These are phyloP conservation scores for Hemicentrotus pulcherrimus DNA, from an alignment of 35 echinoderm and acorn worm species.

Conservation along the genomic window DNA sequence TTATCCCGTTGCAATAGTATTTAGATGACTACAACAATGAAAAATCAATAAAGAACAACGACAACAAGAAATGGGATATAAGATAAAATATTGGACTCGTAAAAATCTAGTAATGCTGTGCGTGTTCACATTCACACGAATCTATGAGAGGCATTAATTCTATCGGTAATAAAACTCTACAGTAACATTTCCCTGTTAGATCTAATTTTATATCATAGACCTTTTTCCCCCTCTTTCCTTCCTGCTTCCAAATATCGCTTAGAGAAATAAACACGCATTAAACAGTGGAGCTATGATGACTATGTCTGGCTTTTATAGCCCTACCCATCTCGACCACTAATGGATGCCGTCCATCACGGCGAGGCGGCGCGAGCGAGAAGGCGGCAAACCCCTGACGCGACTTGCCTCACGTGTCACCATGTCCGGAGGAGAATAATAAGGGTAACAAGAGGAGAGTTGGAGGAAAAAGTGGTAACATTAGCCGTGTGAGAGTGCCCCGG, in stretches of 20 bases:
- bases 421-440: not conserved
- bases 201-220: not conserved
- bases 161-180: not conserved
- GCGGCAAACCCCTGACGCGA: not conserved
- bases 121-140: not conserved
- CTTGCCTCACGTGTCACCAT: not conserved
- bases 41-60: not conserved
- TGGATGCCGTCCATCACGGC: constrained; percentile 49
- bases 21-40: too few relatives aligned
- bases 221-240: not conserved
- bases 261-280: constrained; percentile 52
- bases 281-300: constrained; percentile 20
- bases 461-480: constrained; percentile 34
- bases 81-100: not conserved
- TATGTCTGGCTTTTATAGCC: constrained; percentile 46
- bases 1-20: too few relatives aligned
- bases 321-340: constrained; percentile 31
- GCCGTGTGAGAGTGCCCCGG: constrained; percentile 7
- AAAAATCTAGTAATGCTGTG: not conserved
- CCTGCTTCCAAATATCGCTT: not conserved
- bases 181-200: not conserved
- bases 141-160: not conserved
- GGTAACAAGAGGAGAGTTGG: not conserved
- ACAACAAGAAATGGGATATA: too few relatives aligned
- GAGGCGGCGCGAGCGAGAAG: not conserved